Percentiles rank a stretch among this genome's conserved stretches.
Conservation (phyloP, 2,888 invertebrate species). For the Acleris holmiana region DNA sequence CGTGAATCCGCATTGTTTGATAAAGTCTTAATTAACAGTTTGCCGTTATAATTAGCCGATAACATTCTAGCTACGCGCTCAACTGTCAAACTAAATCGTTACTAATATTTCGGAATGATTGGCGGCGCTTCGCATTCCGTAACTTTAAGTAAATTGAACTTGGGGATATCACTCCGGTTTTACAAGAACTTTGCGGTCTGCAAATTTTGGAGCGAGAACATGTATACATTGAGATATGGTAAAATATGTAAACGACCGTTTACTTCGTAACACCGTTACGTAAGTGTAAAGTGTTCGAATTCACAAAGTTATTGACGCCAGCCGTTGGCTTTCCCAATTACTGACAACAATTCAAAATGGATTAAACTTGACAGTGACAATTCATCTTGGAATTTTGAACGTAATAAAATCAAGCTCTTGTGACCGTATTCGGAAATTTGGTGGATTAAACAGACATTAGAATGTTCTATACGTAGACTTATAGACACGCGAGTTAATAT, state of each 20-base stretch:
- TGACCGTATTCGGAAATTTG: too few species aligned
- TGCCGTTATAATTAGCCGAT: conserved; percentile 27
- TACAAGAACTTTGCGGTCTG: too few species aligned
- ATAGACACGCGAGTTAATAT: too few species aligned
- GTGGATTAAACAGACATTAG: too few species aligned
- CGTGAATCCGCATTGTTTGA: conserved; percentile 38
- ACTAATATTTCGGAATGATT: conserved; percentile 3
- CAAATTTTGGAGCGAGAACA: not conserved
- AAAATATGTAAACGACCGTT: conserved; percentile 9
- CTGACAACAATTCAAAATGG: not conserved
- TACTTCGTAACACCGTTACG: conserved; percentile 17
- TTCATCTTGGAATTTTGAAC: not conserved
- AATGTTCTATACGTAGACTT: too few species aligned
- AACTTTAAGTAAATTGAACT: too few species aligned
- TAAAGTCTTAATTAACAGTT: conserved; percentile 34
- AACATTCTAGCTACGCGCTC: conserved; percentile 10
- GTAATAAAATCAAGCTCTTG: too few species aligned
- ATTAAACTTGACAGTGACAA: not conserved
- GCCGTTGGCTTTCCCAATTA: conserved; percentile 24
- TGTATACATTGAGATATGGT: not conserved
- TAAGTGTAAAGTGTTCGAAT: conserved; percentile 17
- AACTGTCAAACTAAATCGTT: conserved; percentile 5
- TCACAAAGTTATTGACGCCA: conserved; percentile 17
- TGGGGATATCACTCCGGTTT: not conserved
- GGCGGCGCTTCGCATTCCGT: not conserved